Conservation (phyloP, 1,140 invertebrate species). For the Aphelenchoides fujianensis region DNA sequence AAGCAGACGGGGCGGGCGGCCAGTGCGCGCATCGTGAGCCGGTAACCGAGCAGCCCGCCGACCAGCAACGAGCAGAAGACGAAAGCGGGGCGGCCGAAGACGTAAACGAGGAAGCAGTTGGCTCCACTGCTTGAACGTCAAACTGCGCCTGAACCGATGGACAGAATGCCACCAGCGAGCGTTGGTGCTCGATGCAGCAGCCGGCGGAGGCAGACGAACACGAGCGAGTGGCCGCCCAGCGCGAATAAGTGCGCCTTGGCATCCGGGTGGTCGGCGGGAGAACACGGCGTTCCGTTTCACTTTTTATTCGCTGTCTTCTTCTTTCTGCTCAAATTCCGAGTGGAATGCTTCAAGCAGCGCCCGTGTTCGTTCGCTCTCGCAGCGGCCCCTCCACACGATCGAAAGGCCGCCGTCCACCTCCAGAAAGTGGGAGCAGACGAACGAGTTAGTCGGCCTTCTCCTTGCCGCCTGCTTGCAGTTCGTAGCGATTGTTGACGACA, state of each 20-base stretch:
- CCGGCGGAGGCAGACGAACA: neutral
- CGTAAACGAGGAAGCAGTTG: neutral
- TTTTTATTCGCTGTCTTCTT: no score
- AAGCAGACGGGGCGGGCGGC: neutral
- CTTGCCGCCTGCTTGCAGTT: slow-evolving; percentile 1
- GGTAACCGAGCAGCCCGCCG: slow-evolving; percentile 6
- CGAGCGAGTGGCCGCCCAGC: slow-evolving; percentile 28
- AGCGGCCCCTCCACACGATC: slow-evolving; percentile 4
- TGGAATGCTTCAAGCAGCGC: neutral
- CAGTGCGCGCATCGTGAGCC: neutral
- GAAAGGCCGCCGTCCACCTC: slow-evolving; percentile 6
- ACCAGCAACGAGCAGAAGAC: slow-evolving; percentile 8
- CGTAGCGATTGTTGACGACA: slow-evolving; percentile 27
- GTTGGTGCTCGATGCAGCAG: neutral
- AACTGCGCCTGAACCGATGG: neutral
- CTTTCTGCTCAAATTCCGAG: slow-evolving; percentile 8
- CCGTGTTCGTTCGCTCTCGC: neutral
- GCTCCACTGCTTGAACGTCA: neutral
- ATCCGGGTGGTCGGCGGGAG: neutral
- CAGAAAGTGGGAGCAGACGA: neutral
- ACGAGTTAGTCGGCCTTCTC: neutral
- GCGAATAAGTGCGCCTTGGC: slow-evolving; percentile 5
- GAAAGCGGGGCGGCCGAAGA: neutral
- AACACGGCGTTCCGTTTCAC: no score
- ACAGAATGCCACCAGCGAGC: neutral